These are phyloP conservation scores for Platyura marginata DNA, from an alignment of 1,140 invertebrate genomes.

Conservation along the genomic window DNA sequence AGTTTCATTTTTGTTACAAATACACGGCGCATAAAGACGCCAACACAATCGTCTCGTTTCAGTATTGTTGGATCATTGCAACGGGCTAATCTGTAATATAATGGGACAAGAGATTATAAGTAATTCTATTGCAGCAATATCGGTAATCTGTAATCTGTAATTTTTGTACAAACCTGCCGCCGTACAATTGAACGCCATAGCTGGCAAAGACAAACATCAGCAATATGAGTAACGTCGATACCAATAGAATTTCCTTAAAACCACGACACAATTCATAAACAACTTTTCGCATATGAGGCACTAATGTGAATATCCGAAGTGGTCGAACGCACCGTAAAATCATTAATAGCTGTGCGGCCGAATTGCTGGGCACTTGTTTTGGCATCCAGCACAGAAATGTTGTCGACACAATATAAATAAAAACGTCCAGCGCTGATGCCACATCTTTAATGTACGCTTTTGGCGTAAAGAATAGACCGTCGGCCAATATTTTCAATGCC, in stretches of 20 bases:
- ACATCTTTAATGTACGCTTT: conserved; percentile 97
- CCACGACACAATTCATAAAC: conserved; percentile 96
- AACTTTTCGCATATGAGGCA: conserved; percentile 98
- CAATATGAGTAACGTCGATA: conserved; percentile 91
- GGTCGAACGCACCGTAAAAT: conserved; percentile 91
- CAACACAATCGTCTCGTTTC: conserved; percentile 74
- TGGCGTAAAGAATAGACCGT: conserved; percentile 97
- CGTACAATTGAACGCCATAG: conserved; percentile 96
- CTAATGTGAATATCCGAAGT: conserved; percentile 89
- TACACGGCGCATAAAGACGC: conserved; percentile 84
- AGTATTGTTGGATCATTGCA: conserved; percentile 91
- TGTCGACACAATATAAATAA: conserved; percentile 90
- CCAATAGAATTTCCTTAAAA: conserved; percentile 98
- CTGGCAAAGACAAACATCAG: conserved; percentile 99
- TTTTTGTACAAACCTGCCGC: conserved; percentile 64
- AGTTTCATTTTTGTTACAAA: conserved; percentile 99
- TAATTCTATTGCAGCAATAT: too few species aligned
- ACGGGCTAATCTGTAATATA: conserved; percentile 50
- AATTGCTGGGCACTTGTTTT: conserved; percentile 72
- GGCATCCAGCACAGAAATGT: conserved; percentile 97
- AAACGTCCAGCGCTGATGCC: conserved; percentile 89
- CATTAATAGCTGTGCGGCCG: conserved; percentile 85
- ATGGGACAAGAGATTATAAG: background rate
- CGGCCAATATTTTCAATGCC: conserved; percentile 86
- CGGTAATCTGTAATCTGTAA: too few species aligned